These are phyloP conservation scores for Pangasianodon gigas DNA, from an alignment of 2,113 vertebrate genomes.

Conservation along the genomic window DNA sequence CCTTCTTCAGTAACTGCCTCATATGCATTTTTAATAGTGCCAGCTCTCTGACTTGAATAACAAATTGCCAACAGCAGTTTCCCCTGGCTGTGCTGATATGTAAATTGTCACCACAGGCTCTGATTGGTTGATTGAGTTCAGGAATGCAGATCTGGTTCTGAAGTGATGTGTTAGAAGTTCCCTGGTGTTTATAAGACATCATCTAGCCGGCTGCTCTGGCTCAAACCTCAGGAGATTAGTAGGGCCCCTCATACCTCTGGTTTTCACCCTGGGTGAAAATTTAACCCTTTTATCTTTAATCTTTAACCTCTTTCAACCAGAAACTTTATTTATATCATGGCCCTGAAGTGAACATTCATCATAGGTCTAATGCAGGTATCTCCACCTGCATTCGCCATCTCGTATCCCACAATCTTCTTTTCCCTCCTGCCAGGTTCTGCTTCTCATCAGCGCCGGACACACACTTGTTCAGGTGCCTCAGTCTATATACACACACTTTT, in stretches of 20 bases:
- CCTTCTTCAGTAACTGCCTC: neutral
- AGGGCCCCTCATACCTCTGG: neutral
- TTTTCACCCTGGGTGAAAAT: neutral
- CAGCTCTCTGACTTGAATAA: neutral
- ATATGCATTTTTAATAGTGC: neutral
- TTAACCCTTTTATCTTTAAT: neutral
- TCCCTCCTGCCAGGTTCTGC: constrained; percentile 31
- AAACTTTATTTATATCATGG: neutral
- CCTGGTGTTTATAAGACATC: neutral
- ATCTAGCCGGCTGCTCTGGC: neutral
- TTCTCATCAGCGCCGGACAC: constrained; percentile 37
- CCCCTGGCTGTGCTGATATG: neutral
- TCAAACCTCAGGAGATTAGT: neutral
- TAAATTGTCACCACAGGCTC: neutral
- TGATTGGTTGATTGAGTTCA: constrained; percentile 5
- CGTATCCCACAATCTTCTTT: constrained; percentile 32
- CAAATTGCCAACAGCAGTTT: neutral
- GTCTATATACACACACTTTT: neutral
- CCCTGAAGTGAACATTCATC: constrained; percentile 12
- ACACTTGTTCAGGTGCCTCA: neutral
- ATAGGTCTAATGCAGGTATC: neutral
- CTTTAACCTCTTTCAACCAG: constrained; percentile 2
- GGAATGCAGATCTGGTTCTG: neutral
- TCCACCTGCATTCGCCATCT: constrained; percentile 4
- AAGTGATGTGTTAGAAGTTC: constrained; percentile 4